These are phyloP conservation scores for Parasteatoda lunata DNA, from an alignment of 2,888 invertebrate genomes.

Conservation along the genomic window DNA sequence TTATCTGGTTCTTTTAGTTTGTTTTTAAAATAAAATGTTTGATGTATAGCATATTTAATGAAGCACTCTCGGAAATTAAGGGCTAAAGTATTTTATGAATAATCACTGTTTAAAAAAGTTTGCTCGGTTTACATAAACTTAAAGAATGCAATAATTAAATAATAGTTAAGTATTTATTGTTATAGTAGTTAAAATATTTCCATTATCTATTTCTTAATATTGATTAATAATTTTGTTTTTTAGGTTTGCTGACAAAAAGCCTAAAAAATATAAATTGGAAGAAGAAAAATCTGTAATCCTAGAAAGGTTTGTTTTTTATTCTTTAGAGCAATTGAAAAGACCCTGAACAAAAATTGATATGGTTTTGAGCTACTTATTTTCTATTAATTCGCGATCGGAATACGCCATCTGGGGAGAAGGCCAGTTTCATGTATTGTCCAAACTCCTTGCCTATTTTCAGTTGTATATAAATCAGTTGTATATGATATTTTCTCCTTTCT, in stretches of 20 bases:
- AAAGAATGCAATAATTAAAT: no score
- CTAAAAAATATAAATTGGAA: conserved; percentile 79
- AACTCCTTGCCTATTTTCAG: not conserved
- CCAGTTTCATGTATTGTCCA: not conserved
- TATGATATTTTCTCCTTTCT: no score
- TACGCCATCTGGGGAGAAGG: not conserved
- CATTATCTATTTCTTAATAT: conserved; percentile 1
- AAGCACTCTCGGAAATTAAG: no score
- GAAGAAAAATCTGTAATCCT: conserved; percentile 77
- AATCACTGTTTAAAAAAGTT: not conserved
- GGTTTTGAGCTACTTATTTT: not conserved
- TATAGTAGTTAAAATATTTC: not conserved
- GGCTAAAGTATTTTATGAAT: no score
- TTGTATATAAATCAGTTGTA: no score
- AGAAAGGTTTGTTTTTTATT: conserved; percentile 42
- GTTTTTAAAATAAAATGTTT: no score
- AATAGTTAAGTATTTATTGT: no score
- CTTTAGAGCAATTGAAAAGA: not conserved
- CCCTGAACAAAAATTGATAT: no score
- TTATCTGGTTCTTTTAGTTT: no score
- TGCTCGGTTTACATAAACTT: not conserved
- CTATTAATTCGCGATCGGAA: not conserved
- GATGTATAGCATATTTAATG: no score
- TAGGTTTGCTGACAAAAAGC: conserved; percentile 81
- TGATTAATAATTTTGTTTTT: conserved; percentile 12